Conservation (phyloP, 2,113 vertebrate genomes). For the Lagopus leucura region DNA sequence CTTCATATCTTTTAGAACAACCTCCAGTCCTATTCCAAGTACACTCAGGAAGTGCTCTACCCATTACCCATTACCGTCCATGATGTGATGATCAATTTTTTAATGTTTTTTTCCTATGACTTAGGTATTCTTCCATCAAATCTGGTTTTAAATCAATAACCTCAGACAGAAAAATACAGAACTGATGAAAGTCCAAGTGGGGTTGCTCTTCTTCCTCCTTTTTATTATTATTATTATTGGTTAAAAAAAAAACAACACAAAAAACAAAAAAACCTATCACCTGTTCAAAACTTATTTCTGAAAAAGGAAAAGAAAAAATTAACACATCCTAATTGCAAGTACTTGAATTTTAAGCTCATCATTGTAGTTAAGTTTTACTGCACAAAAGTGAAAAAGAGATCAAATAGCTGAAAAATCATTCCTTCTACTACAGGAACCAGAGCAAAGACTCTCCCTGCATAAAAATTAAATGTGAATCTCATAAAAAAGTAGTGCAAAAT, state of each 20-base stretch:
- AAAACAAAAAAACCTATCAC: not conserved
- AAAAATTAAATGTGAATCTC: not conserved
- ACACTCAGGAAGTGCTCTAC: not conserved
- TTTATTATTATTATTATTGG: not conserved
- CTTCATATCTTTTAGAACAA: not conserved
- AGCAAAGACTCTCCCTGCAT: not conserved
- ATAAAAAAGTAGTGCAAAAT: not conserved
- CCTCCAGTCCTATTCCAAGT: not conserved
- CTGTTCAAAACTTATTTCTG: not conserved
- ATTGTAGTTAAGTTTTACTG: not conserved
- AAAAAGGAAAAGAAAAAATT: not conserved
- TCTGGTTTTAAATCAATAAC: not conserved
- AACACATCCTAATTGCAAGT: not conserved
- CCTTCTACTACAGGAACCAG: not conserved
- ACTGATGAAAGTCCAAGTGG: not conserved
- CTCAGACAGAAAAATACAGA: not conserved
- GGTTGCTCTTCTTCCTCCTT: not conserved
- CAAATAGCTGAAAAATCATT: not conserved
- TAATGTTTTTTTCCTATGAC: not conserved
- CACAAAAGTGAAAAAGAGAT: constrained; percentile 2
- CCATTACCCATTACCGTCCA: not conserved
- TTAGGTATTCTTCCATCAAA: not conserved
- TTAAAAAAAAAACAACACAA: not conserved
- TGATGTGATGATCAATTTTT: not conserved
- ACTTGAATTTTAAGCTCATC: not conserved